Base-by-base conservation (phyloP, 2,888 invertebrate species). In the Acrobasis suavella region DNA sequence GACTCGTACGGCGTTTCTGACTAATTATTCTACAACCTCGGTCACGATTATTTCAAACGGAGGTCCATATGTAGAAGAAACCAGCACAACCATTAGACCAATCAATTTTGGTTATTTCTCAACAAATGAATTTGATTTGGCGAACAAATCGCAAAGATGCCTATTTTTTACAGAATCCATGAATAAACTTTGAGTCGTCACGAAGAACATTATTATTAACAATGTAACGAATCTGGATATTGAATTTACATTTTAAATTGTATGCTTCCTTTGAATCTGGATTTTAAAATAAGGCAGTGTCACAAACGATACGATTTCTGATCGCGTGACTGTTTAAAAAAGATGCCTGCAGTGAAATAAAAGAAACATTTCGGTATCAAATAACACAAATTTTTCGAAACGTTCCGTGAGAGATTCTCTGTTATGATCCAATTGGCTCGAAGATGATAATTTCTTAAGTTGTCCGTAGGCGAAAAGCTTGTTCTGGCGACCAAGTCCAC, bases 391-490 rank as follows among this genome's bases (percentile, higher is more conserved):
- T 87, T 70, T 66, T 69, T 71, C 73, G 72, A 67, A 72, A 67
- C 60, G 62, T 66, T 68, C 67, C 66, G 60, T 66, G 69, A 64
- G 61, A 67, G 67, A 74, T 69, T 67, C 67, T 67, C 69, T 68
- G 68, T 68, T 73, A 71, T 71, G 73, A 69, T 73, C 74, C 77
- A 78, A 83, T 77, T 72, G 71, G 70, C 66, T 66, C 65, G 67
- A 70, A 66, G 69, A 83, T 83, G 89, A 90, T 91, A 86, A 91
- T 91, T 89, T 89, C 86, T 82, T 82, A 89, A 88, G 85, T 77
- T 85, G 75, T 85, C 91, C 91, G 83, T 83, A 90, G 92, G 92
- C 91, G 71, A 89, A 85, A 86, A 80, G 85, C 82, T 83, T 81
- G 80, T 81, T 85, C 84, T 83, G 81, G 83, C 82, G 82, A 85